Evolutionary conservation across 2,888 invertebrate genomes (phyloP), one percentile per base, ranked within the genome.

Genomic region (Cephus sareptanus): DNA sequence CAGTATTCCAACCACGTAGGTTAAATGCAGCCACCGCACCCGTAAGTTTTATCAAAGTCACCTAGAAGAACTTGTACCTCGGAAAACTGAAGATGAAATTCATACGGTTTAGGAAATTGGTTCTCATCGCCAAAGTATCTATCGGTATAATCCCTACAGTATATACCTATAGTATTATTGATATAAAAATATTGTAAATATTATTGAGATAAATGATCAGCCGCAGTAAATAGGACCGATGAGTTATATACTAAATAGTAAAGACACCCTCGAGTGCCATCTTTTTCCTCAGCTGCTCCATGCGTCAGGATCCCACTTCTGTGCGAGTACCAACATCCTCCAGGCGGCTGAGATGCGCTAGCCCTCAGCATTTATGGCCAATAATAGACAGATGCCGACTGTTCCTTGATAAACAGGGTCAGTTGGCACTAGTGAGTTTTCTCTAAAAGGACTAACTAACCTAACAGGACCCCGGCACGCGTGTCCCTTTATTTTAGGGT

Each of bases 321-420:
- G 76, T 73, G 56, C 73, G 33, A 81, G 80, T 76, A 79, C 70
- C 80, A 78, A 78, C 81, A 80, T 80, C 80, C 79, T 80, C 73
- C 77, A 37, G 76, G 77, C 56, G 77, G 69, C n/a, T 73, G 74
- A 73, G 73, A 76, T 76, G 37, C 74, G 68, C 73, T 76, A 76
- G 68, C 79, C 77, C 80, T 78, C 74, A 76, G 76, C 81, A 73
- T 81, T 80, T 79, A 76, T 79, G 78, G 76, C 79, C 82, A 84
- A 84, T 84, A 85, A 84, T 83, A 82, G 82, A 80, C 83, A 85
- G 80, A 81, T 83, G 83, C 78, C 79, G 77, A 82, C 79, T 81
- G 81, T 79, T 83, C 75, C 81, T 81, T 84, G 84, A 85, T 80
- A 82, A 81, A 84, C 82, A 76, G 83, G 86, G 86, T 87, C 87